Percentiles rank a stretch among this genome's conserved stretches.
Conservation (phyloP, 2,888 invertebrate genomes). For the Dryobotodes eremita region DNA sequence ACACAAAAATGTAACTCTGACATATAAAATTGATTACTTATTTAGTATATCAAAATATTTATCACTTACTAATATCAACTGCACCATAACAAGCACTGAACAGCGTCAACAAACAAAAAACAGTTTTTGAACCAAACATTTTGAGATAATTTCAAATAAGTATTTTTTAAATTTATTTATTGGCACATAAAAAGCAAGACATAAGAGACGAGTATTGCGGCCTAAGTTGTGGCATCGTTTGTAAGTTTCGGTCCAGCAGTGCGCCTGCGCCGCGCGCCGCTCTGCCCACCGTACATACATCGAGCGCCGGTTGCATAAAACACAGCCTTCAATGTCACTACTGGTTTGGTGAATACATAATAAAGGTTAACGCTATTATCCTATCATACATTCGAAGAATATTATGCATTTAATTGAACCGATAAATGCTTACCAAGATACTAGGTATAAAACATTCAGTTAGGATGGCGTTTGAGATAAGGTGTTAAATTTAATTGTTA, state of each 20-base stretch:
- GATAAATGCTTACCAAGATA: background rate
- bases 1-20: background rate
- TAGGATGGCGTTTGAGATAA: background rate
- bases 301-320: constrained; percentile 78
- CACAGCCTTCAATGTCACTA: constrained; percentile 79
- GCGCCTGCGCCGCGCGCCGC: constrained; percentile 56
- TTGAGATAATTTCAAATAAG: background rate
- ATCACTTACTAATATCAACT: constrained; percentile 80
- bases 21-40: background rate
- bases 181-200: constrained; percentile 15
- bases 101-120: constrained; percentile 70
- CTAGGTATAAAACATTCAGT: background rate
- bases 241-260: constrained; percentile 53
- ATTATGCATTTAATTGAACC: constrained; percentile 15
- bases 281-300: constrained; percentile 32
- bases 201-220: constrained; percentile 63
- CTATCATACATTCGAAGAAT: constrained; percentile 17
- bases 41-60: background rate
- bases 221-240: constrained; percentile 68
- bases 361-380: constrained; percentile 54
- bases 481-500: background rate
- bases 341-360: constrained; percentile 76
- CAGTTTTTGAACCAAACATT: constrained; percentile 50
- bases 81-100: constrained; percentile 73
- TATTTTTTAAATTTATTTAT: constrained; percentile 1